phyloP scores from a whole-genome alignment of 2,113 vertebrate species.

The Colius striatus region DNA sequence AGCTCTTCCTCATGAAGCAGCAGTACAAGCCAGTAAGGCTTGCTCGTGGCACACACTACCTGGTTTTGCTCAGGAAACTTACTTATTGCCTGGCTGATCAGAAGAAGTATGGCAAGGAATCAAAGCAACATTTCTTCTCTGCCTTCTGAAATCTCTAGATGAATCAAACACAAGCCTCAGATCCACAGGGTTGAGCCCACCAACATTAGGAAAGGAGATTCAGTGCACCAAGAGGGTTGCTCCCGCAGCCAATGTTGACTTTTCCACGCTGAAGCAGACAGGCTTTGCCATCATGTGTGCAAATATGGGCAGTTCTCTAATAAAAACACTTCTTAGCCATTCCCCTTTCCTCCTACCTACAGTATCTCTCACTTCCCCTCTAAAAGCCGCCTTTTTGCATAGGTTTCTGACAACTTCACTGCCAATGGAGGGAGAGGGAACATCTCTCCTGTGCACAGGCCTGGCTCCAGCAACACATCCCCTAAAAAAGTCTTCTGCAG shows the following conservation, averaged over 20 bases:
- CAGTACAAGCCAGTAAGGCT: not conserved
- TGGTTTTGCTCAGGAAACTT: not conserved
- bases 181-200: not conserved
- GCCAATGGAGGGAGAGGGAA: not conserved
- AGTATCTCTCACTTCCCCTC: not conserved
- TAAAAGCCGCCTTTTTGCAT: not conserved
- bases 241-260: slow-evolving; percentile 15
- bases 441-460: not conserved
- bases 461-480: not conserved
- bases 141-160: not conserved
- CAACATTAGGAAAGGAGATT: not conserved
- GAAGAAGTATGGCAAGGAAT: not conserved
- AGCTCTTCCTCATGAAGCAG: not conserved
- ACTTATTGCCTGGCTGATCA: not conserved
- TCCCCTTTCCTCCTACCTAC: not conserved
- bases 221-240: not conserved
- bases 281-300: not conserved
- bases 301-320: not conserved
- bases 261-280: slow-evolving; percentile 12
- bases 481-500: not conserved
- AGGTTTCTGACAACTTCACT: not conserved
- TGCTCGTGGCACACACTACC: not conserved
- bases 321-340: slow-evolving; percentile 26
- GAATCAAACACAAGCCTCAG: not conserved
- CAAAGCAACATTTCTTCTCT: not conserved